Evolutionary conservation across 2,888 invertebrate species (phyloP), one percentile per base, ranked within the genome.

Genomic region (Ophraella communa): DNA sequence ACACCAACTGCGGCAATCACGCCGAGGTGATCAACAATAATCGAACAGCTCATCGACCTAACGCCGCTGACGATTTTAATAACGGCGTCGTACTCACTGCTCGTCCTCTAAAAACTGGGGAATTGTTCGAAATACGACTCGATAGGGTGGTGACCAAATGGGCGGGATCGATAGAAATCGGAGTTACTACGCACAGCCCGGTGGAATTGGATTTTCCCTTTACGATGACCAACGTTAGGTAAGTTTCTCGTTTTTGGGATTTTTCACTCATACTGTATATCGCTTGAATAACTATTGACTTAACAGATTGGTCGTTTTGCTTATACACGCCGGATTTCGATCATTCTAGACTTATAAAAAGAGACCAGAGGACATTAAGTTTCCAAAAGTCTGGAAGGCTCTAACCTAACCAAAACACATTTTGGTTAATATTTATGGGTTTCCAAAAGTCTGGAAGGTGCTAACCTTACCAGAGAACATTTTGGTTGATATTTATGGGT

Each of bases 141-240:
- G 96, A 96, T 79, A 69, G 93, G 76, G 92, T 96, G 76, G 93
- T 96, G 21, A 92, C 93, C 21, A 94, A 96, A 82, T 96, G 96
- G 96, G 95, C 95, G 30, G 96, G 96, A 35, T 95, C 95, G 44
- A 93, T 97, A 71, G 96, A 96, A 85, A 92, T 94, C 81, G 59
- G 59, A 30, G 93, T 95, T 64, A 97, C 96, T 57, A 94, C 94
- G 64, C 94, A 95, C 82, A 90, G 91, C 71, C 94, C 96, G 1
- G 89, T 90, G 57, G 93, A 94, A 78, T 84, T 95, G 68, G 91
- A 94, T 73, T 94, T 93, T 84, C 96, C 96, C 23, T 95, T 94
- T 76, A 96, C 95, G 52, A 95, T 96, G 95, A 96, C 95, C 60
- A 95, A 95, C 80, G 92, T 95, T 66, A 24, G 49, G 49, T 49